Evolutionary conservation across 2,888 invertebrate species (phyloP).

Genomic region (Capitulum mitella): DNA sequence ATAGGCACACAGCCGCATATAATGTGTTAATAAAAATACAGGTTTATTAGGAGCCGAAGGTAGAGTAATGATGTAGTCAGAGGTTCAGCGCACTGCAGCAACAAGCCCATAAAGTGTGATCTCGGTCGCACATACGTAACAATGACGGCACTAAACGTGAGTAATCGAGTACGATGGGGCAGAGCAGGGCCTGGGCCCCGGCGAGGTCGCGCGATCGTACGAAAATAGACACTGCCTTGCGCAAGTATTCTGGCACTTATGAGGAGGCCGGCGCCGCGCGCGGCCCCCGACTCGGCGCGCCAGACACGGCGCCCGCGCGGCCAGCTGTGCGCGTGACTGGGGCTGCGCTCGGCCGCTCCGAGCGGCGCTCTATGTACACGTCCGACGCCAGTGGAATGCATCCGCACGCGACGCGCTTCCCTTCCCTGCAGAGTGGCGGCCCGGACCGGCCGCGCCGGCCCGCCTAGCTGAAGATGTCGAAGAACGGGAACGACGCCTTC

Average conservation of each 20-base stretch:
- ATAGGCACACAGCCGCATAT: background rate
- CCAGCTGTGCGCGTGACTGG: background rate
- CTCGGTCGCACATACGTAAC: constrained; percentile 7
- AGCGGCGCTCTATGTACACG: background rate
- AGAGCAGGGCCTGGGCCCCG: no score
- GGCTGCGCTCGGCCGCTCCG: background rate
- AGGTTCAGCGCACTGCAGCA: background rate
- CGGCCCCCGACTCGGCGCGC: background rate
- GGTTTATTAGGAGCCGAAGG: background rate
- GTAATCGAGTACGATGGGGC: background rate
- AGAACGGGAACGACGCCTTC: constrained; percentile 33
- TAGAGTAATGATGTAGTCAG: background rate
- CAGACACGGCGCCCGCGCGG: background rate
- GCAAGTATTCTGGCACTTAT: background rate
- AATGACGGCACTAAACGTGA: background rate
- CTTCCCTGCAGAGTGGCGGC: background rate
- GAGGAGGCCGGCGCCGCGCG: background rate
- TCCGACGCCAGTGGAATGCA: background rate
- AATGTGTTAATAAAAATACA: constrained; percentile 1
- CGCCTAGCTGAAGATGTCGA: constrained; percentile 27
- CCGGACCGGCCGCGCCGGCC: background rate
- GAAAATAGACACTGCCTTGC: background rate
- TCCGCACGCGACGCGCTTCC: background rate
- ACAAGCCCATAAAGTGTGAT: constrained; percentile 17
- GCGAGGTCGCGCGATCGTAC: background rate